Evolutionary conservation across 1,140 invertebrate genomes (phyloP).

Genomic region (Ganaspis sp.): DNA sequence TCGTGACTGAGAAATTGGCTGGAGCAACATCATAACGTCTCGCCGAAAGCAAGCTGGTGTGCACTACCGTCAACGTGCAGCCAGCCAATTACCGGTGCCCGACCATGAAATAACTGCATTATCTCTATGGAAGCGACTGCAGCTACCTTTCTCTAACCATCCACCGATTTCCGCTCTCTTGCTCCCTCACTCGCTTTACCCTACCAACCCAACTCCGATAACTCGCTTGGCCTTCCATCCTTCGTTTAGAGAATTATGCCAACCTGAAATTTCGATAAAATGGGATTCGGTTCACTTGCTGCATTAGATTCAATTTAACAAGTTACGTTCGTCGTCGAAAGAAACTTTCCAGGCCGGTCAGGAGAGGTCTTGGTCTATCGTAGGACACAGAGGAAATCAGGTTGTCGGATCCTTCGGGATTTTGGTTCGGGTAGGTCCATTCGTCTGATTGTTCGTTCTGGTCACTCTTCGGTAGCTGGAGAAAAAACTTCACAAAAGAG

Average conservation of each 20-base stretch:
- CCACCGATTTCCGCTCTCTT: slow-evolving; percentile 41
- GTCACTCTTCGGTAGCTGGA: background rate
- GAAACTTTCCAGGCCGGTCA: slow-evolving; percentile 58
- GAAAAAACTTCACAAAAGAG: background rate
- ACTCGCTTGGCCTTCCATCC: slow-evolving; percentile 44
- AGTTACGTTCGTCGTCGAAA: slow-evolving; percentile 65
- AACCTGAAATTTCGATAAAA: slow-evolving; percentile 71
- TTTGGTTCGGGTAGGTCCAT: slow-evolving; percentile 29
- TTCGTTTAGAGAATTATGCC: slow-evolving; percentile 62
- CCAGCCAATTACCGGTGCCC: slow-evolving; percentile 73
- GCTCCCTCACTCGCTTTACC: slow-evolving; percentile 34
- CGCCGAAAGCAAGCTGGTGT: slow-evolving; percentile 62
- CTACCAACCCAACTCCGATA: slow-evolving; percentile 38
- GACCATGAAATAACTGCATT: slow-evolving; percentile 74
- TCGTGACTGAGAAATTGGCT: slow-evolving; percentile 71
- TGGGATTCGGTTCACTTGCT: slow-evolving; percentile 60
- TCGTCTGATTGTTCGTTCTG: slow-evolving; percentile 7
- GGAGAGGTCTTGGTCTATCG: slow-evolving; percentile 50
- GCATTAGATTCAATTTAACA: slow-evolving; percentile 71
- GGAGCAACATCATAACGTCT: slow-evolving; percentile 67
- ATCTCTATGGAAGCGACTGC: slow-evolving; percentile 71
- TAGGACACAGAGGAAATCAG: slow-evolving; percentile 36
- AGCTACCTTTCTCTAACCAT: slow-evolving; percentile 47
- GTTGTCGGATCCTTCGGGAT: slow-evolving; percentile 42
- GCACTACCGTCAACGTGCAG: slow-evolving; percentile 68